A percentile compares a stretch with the other conserved stretches of the same genome.
Conservation (phyloP, 64 coral and sea anemone species). For the Pocillopora damicornis region DNA sequence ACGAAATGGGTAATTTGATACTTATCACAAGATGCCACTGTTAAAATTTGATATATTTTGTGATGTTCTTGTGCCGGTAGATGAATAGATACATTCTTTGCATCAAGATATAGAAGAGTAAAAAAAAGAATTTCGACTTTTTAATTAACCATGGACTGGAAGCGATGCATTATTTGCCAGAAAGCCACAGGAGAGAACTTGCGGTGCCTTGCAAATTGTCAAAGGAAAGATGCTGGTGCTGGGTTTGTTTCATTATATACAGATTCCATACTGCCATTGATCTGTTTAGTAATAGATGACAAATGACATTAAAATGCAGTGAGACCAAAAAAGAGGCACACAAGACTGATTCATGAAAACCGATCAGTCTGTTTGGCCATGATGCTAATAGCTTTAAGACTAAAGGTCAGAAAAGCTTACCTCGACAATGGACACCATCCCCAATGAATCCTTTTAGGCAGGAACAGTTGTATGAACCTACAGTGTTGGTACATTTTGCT, state of each 20-base stretch:
- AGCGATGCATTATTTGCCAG: conserved; percentile 69
- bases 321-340: too few species aligned
- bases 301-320: too few species aligned
- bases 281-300: too few species aligned
- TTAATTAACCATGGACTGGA: conserved; percentile 51
- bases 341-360: too few species aligned
- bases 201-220: conserved; percentile 53
- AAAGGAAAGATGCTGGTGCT: conserved; percentile 66
- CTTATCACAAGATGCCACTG: too few species aligned
- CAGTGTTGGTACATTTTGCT: conserved; percentile 37
- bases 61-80: neutral
- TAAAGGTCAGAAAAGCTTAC: neutral
- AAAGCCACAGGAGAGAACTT: conserved; percentile 46
- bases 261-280: conserved; percentile 5
- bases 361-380: too few species aligned
- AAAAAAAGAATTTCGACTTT: neutral
- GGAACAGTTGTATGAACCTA: conserved; percentile 36
- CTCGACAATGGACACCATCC: conserved; percentile 26
- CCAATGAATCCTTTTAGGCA: conserved; percentile 20
- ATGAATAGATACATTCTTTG: neutral
- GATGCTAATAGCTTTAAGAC: too few species aligned
- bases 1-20: neutral
- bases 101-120: neutral
- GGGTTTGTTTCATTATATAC: conserved; percentile 43
- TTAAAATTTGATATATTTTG: too few species aligned